These are phyloP conservation scores for Taenioides sp. DNA, from an alignment of 2,797 vertebrate species.

Conservation along the genomic window DNA sequence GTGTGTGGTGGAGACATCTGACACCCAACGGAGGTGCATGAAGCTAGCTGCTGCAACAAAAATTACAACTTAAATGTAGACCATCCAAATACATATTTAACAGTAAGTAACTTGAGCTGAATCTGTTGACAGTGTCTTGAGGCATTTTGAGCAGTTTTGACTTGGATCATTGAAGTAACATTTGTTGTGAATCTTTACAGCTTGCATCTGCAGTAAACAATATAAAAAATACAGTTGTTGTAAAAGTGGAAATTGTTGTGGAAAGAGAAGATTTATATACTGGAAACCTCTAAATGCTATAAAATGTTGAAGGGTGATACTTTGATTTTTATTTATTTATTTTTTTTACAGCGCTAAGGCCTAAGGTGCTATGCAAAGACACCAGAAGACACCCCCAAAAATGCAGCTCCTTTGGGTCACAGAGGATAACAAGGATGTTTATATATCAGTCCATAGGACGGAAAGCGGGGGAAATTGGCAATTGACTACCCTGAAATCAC, in stretches of 20 bases:
- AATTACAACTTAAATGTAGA: slow-evolving; percentile 11
- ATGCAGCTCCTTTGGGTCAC: slow-evolving; percentile 35
- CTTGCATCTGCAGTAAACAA: slow-evolving; percentile 8
- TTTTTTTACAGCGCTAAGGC: not conserved
- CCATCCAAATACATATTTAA: not conserved
- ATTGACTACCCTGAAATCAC: slow-evolving; percentile 38
- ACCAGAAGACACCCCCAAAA: slow-evolving; percentile 30
- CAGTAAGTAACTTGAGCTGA: not conserved
- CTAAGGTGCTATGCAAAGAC: slow-evolving; percentile 26
- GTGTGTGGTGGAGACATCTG: slow-evolving; percentile 23
- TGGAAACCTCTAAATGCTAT: slow-evolving; percentile 4
- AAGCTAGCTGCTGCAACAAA: not conserved
- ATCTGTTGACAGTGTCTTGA: slow-evolving; percentile 8
- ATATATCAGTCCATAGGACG: slow-evolving; percentile 52
- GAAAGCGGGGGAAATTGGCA: slow-evolving; percentile 46
- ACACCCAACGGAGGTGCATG: slow-evolving; percentile 2
- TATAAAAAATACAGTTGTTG: not conserved
- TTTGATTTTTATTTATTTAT: not conserved
- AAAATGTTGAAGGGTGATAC: not conserved
- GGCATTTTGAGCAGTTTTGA: not conserved
- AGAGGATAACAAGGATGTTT: slow-evolving; percentile 66
- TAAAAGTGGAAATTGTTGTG: slow-evolving; percentile 6
- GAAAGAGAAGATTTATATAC: not conserved
- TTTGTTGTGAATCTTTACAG: slow-evolving; percentile 4
- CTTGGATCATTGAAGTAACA: slow-evolving; percentile 2